Evolutionary conservation across 2,797 vertebrate species (phyloP).

Genomic region (Pantherophis vulpinus): DNA sequence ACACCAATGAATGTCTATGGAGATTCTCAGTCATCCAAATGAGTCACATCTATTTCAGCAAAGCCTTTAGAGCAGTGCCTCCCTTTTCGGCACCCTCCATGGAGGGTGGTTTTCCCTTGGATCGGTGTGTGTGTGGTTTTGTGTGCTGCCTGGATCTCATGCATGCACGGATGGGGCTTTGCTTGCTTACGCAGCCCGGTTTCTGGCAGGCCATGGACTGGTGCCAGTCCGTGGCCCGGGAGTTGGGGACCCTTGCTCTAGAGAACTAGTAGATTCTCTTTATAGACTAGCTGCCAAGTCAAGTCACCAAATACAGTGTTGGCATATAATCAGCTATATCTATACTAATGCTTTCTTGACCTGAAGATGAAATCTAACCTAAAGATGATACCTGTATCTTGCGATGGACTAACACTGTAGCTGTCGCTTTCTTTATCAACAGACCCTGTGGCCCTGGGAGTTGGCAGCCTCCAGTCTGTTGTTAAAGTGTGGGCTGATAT

Average conservation of each 20-base stretch:
- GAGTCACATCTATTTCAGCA: neutral
- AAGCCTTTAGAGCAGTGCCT: neutral
- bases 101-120: neutral
- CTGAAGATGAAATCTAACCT: neutral
- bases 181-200: neutral
- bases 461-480: slow-evolving; percentile 97
- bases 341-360: accelerated
- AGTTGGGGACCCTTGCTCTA: neutral
- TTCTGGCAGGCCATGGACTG: neutral
- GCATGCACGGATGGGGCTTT: neutral
- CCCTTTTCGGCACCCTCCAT: neutral
- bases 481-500: slow-evolving; percentile 96
- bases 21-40: too few species aligned
- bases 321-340: neutral
- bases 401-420: slow-evolving; percentile 98
- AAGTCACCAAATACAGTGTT: neutral
- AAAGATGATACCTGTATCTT: slow-evolving; percentile 87
- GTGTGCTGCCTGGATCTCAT: neutral
- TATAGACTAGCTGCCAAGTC: neutral
- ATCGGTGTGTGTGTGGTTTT: neutral
- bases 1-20: neutral
- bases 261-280: neutral
- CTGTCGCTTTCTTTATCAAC: slow-evolving; percentile 99
- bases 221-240: accelerated
- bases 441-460: slow-evolving; percentile 88